phyloP scores from a whole-genome alignment of 92 coral and sea anemone species.

The Bergia sp. region DNA sequence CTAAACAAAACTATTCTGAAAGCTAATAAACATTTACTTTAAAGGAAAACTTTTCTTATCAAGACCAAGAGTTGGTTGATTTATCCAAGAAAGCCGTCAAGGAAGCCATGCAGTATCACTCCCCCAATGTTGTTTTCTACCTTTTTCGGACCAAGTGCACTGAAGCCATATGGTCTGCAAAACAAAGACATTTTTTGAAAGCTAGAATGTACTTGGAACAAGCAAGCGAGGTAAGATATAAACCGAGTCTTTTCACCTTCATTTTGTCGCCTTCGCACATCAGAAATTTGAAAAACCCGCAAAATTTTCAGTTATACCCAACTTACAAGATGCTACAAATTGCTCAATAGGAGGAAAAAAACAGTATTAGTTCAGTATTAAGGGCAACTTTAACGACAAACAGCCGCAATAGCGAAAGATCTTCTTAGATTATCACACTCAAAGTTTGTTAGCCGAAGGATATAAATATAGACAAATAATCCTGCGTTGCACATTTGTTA shows the following conservation, averaged over 20 bases:
- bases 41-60: not conserved
- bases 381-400: no score
- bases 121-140: slow-evolving; percentile 7
- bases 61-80: slow-evolving; percentile 14
- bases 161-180: slow-evolving; percentile 10
- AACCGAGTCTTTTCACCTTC: not conserved
- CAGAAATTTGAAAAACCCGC: not conserved
- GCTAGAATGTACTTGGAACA: slow-evolving; percentile 1
- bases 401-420: no score
- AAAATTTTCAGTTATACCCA: no score
- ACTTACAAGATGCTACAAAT: not conserved
- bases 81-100: not conserved
- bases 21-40: not conserved
- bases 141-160: not conserved
- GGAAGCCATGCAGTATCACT: slow-evolving; percentile 14
- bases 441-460: no score
- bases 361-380: no score
- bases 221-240: slow-evolving; percentile 27
- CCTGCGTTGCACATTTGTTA: no score
- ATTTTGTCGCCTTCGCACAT: no score
- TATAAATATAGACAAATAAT: no score
- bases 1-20: not conserved
- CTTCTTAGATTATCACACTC: no score
- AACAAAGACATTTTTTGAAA: not conserved
- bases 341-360: no score